Conservation (phyloP, 2,113 vertebrate genomes). For the Xenus cinereus region DNA sequence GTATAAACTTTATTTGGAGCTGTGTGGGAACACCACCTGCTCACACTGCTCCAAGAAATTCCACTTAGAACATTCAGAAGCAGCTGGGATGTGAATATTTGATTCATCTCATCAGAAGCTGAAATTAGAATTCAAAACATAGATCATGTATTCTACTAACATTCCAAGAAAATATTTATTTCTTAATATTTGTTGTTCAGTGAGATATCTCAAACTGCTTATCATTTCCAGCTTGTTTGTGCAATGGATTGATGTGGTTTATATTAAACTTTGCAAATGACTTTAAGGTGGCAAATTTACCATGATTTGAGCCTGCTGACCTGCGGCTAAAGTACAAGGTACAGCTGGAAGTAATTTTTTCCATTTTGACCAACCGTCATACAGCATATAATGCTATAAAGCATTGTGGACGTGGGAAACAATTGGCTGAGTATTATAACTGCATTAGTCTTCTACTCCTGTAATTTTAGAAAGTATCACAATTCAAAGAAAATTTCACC, state of each 20-base stretch:
- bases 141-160: constrained; percentile 50
- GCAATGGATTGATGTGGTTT: not conserved
- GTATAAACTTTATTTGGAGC: constrained; percentile 59
- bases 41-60: constrained; percentile 59
- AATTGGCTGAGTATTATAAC: not conserved
- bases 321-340: not conserved
- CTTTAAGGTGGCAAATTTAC: not conserved
- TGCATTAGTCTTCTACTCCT: not conserved
- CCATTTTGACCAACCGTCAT: not conserved
- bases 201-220: constrained; percentile 44
- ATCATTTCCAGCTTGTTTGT: constrained; percentile 56
- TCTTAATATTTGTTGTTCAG: constrained; percentile 58
- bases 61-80: constrained; percentile 64
- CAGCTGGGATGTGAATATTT: constrained; percentile 74
- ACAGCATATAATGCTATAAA: not conserved
- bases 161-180: constrained; percentile 67
- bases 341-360: not conserved
- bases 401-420: not conserved
- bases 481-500: not conserved
- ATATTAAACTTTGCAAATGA: not conserved
- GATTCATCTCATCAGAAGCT: constrained; percentile 69
- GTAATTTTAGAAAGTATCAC: not conserved
- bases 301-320: not conserved
- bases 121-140: constrained; percentile 68
- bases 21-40: constrained; percentile 69